Evolutionary conservation across 1,140 invertebrate genomes (phyloP), one percentile per base, ranked within the genome.

Genomic region (Varroa destructor): DNA sequence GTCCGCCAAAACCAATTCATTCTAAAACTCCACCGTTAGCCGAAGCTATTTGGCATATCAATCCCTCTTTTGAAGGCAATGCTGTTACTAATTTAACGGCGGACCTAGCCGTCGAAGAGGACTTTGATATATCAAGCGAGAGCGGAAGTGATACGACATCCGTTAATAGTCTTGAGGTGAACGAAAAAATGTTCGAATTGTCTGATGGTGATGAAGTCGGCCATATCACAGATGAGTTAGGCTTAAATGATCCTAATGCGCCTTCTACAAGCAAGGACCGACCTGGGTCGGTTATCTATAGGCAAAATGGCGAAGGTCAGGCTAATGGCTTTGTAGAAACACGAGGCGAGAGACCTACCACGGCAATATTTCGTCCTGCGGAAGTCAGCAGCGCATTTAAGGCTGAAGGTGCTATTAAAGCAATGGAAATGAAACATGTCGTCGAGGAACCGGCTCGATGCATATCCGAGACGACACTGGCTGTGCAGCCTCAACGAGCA

Each of bases 301-400:
- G 61, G 2, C 14, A 12, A 2, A 67, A 67, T 8, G 61, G 61
- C 14, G 61, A 67, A 37, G 40, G 46, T 67, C 46, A 51, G 46
- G 40, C 61, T 3, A 67, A n/a, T 67, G 40, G 46, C 36, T 40
- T 46, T 12, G 61, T 12, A 25, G 61, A 67, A 67, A 2, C 40
- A 43, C 61, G 61, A 14, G 46, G 37, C 61, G 61, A 67, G 40
- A 12, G 61, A 36, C 61, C 61, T 14, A 67, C 61, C 2, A 67
- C 61, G 2, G 61, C 61, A 4, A 67, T 67, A 14, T 67, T 67
- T 46, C 61, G 61, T 67, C 61, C 61, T 12, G 61, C 61, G 12
- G 40, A 67, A 2, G 61, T 67, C 12, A 67, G 36, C 37, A 67
- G 46, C 37, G 61, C 61, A 3, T 67, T 67, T 46, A 12, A 36